Percentiles rank a stretch among this genome's conserved stretches.
phyloP scores from a whole-genome alignment of 2,113 vertebrate species.

The Monarcha castaneiventris region DNA sequence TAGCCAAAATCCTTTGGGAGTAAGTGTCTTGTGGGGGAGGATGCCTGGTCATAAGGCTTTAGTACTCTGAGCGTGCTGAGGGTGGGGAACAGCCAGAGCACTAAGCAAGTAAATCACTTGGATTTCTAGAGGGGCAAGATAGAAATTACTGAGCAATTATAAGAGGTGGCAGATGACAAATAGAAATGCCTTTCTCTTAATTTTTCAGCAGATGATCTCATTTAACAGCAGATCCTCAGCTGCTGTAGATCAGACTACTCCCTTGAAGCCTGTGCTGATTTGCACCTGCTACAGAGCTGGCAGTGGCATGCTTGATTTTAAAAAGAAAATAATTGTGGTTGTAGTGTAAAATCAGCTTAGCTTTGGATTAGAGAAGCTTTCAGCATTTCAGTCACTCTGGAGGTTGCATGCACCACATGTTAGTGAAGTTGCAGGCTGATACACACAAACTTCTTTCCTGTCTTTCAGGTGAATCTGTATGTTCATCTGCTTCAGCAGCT shows the following conservation, averaged over 20 bases:
- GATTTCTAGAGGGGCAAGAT: neutral
- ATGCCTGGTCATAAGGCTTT: neutral
- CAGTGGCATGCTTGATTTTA: slow-evolving; percentile 22
- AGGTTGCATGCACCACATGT: slow-evolving; percentile 18
- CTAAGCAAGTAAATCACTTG: neutral
- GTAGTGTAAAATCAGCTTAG: slow-evolving; percentile 67
- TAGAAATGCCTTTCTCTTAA: slow-evolving; percentile 11
- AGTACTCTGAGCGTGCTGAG: neutral
- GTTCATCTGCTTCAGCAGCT: slow-evolving; percentile 10
- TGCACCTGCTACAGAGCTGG: slow-evolving; percentile 44
- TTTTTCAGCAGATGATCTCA: slow-evolving; percentile 45
- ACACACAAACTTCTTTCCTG: neutral
- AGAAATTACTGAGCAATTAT: neutral
- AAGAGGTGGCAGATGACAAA: slow-evolving; percentile 29
- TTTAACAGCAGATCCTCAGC: slow-evolving; percentile 39
- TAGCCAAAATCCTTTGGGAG: neutral
- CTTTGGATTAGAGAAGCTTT: slow-evolving; percentile 67
- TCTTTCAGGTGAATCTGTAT: slow-evolving; percentile 38
- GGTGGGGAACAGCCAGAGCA: neutral
- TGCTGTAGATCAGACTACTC: slow-evolving; percentile 16
- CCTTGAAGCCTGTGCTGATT: slow-evolving; percentile 40
- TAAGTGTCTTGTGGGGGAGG: neutral
- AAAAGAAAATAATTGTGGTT: slow-evolving; percentile 54
- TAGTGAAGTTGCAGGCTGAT: slow-evolving; percentile 24
- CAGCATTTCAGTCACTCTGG: slow-evolving; percentile 48